These are phyloP conservation scores for Philhelius pedissequus DNA, from an alignment of 2,888 invertebrate genomes.

Conservation along the genomic window DNA sequence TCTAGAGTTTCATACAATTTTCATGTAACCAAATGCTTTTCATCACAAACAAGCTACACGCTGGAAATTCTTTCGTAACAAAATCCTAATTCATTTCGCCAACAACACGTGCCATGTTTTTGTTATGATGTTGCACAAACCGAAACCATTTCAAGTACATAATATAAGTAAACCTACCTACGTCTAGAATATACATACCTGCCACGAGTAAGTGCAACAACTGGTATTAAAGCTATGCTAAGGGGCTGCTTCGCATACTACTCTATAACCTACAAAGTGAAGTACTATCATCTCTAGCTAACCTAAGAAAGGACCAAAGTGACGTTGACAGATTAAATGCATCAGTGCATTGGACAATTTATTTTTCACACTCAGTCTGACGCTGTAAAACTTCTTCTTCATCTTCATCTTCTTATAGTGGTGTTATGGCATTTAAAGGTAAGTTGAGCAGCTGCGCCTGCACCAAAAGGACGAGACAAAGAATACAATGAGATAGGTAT, in stretches of 20 bases:
- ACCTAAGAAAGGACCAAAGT: conserved; percentile 3
- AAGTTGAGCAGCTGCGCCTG: background rate
- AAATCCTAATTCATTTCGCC: conserved; percentile 29
- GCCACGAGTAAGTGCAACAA: conserved; percentile 20
- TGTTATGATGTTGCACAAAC: background rate
- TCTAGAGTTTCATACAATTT: conserved; percentile 5
- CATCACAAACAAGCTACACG: conserved; percentile 21
- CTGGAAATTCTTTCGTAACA: background rate
- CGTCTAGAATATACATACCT: no score
- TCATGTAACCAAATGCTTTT: conserved; percentile 34
- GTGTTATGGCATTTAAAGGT: conserved; percentile 18
- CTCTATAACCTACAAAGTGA: background rate
- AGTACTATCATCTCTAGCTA: background rate
- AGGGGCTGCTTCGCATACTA: background rate
- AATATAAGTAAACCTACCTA: no score
- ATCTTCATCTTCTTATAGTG: background rate
- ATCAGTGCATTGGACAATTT: conserved; percentile 44
- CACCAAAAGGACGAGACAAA: background rate
- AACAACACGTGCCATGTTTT: background rate
- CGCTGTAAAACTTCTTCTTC: conserved; percentile 7
- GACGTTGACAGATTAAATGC: conserved; percentile 50
- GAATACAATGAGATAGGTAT: background rate
- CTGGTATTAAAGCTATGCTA: conserved; percentile 5
- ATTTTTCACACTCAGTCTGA: conserved; percentile 39
- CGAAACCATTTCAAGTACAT: background rate